These are phyloP conservation scores for Drymodes brunneopygia DNA, from an alignment of 2,113 vertebrate genomes.

Conservation along the genomic window DNA sequence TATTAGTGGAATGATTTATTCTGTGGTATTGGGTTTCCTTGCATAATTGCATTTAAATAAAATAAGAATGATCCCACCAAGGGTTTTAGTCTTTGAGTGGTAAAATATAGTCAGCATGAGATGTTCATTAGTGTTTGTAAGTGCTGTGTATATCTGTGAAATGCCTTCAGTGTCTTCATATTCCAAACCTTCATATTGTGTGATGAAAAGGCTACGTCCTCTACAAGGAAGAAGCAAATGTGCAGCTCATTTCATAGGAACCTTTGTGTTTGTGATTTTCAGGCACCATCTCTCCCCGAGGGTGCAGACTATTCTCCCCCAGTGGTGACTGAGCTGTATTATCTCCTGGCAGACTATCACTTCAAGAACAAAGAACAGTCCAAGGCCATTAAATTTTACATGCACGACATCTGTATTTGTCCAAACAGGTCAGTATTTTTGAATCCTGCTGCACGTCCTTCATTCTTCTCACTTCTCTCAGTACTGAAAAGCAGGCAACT, in stretches of 20 bases:
- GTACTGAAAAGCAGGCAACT: neutral
- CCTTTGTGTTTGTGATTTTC: neutral
- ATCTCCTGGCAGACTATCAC: constrained; percentile 96
- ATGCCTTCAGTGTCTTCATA: neutral
- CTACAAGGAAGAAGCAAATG: neutral
- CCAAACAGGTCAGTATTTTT: constrained; percentile 83
- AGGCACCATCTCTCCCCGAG: constrained; percentile 87
- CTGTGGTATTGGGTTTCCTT: neutral
- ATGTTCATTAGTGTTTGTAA: neutral
- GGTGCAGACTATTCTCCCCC: constrained; percentile 83
- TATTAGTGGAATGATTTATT: neutral
- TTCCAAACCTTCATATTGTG: neutral
- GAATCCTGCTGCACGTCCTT: neutral
- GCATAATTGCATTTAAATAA: neutral
- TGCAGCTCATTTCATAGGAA: neutral
- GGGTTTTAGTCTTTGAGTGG: neutral
- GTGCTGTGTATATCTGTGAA: neutral
- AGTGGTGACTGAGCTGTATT: constrained; percentile 91
- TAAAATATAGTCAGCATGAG: neutral
- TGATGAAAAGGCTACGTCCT: neutral
- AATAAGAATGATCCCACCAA: neutral
- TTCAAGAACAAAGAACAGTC: constrained; percentile 99
- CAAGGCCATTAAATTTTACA: constrained; percentile 98
- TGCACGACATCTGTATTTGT: constrained; percentile 95
- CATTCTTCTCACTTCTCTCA: neutral